A percentile compares a stretch with the other conserved stretches of the same genome.
Conservation (phyloP, 2,113 vertebrate species). For the Dasypus novemcinctus region DNA sequence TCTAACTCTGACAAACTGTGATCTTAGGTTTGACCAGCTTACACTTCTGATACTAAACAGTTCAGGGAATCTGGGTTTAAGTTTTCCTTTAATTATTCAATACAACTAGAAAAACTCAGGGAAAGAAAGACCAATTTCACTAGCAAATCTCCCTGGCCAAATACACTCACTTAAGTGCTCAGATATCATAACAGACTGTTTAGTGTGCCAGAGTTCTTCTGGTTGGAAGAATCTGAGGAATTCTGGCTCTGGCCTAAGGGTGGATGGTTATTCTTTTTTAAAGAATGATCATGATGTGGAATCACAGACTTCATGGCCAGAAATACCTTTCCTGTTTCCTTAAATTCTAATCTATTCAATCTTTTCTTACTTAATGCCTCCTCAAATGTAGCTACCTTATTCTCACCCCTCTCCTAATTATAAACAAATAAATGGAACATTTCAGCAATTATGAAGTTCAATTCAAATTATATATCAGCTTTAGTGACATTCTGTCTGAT, state of each 20-base stretch:
- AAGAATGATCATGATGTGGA: slow-evolving; percentile 81
- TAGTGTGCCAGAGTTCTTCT: slow-evolving; percentile 77
- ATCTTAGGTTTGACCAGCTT: slow-evolving; percentile 14
- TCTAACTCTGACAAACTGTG: slow-evolving; percentile 8
- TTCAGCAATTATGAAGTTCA: background rate
- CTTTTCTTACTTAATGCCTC: slow-evolving; percentile 42
- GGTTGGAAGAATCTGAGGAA: slow-evolving; percentile 83
- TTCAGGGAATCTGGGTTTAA: slow-evolving; percentile 42
- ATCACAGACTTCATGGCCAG: slow-evolving; percentile 82
- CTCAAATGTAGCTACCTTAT: background rate
- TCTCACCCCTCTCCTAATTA: background rate
- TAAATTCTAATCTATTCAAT: slow-evolving; percentile 69
- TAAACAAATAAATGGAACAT: background rate
- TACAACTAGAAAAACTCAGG: slow-evolving; percentile 75
- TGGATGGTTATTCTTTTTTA: slow-evolving; percentile 80
- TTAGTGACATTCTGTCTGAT: background rate
- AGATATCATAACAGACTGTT: slow-evolving; percentile 71
- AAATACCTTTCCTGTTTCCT: slow-evolving; percentile 86
- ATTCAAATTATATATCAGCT: slow-evolving; percentile 47
- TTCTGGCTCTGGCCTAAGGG: slow-evolving; percentile 80
- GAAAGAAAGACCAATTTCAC: slow-evolving; percentile 40
- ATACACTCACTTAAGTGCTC: slow-evolving; percentile 71
- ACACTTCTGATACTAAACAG: slow-evolving; percentile 46
- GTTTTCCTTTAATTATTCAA: slow-evolving; percentile 63
- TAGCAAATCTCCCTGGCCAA: slow-evolving; percentile 44